Evolutionary conservation across 2,888 invertebrate species (phyloP), one percentile per base, ranked within the genome.

Genomic region (Lomographa bimaculata): DNA sequence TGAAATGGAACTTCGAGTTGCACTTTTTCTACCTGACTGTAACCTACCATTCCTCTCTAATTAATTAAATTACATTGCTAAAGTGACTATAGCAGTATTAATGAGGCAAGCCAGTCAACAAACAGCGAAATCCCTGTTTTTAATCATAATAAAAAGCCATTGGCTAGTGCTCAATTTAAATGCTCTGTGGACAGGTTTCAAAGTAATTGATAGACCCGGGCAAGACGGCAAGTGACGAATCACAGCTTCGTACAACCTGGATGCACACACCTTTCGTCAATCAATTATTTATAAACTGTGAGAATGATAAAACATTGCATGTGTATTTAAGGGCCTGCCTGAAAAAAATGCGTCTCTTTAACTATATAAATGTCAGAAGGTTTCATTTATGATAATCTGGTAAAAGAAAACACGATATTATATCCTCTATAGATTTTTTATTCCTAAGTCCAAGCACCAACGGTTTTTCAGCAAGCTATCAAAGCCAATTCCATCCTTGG

Each of bases 221-320:
- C 12, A 7, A 5, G 10, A 23, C 6, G 5, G 11, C 3, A 26
- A 14, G n/a, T n/a, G n/a, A n/a, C n/a, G n/a, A n/a, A n/a, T n/a
- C n/a, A n/a, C n/a, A n/a, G n/a, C n/a, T n/a, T n/a, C n/a, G 5
- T 7, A 24, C 11, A 38, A 41, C 30, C 38, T 27, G 27, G 42
- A n/a, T n/a, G n/a, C n/a, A 40, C 43, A 36, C 35, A 39, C 6
- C n/a, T 46, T 21, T 10, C 19, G 42, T 46, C 10, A 27, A 8
- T 6, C 8, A 5, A 11, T 29, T 18, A 7, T 21, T 5, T 3
- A 19, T 23, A 9, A 3, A 4, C 20, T 39, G 16, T 35, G 16
- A 29, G 25, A 37, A 30, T 45, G 34, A 40, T 51, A 50, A 44
- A 53, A 48, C 44, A 48, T 54, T 54, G 51, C 47, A 42, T 39